These are phyloP conservation scores for Hydrochoerus hydrochaeris DNA, from an alignment of 2,113 vertebrate genomes.

Conservation along the genomic window DNA sequence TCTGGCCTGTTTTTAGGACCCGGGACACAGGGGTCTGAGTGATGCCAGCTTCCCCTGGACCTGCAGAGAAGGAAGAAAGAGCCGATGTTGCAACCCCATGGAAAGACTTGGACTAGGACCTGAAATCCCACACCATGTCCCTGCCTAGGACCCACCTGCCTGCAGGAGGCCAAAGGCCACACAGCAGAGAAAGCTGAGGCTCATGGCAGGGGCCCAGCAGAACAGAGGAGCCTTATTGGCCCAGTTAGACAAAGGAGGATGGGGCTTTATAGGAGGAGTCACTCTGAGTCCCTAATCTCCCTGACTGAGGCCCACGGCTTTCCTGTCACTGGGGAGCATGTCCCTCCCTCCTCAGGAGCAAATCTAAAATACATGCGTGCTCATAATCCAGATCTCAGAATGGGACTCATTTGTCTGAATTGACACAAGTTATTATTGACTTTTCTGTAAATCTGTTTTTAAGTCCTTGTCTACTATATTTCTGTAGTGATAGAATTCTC, in stretches of 20 bases:
- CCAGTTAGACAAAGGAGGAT: accelerated
- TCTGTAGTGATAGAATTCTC: no score
- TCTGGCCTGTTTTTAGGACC: background rate
- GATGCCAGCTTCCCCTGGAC: background rate
- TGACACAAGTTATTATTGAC: background rate
- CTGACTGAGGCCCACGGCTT: background rate
- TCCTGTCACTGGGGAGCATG: background rate
- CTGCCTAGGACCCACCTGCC: background rate
- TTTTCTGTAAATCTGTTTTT: background rate
- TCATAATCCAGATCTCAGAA: accelerated
- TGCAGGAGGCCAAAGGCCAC: background rate
- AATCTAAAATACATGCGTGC: background rate
- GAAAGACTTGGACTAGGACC: background rate
- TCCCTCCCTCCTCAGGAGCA: background rate
- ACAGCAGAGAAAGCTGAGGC: accelerated
- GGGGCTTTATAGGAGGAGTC: background rate
- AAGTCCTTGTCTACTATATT: no score
- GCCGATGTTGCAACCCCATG: accelerated
- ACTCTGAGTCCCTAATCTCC: background rate
- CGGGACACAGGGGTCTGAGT: background rate
- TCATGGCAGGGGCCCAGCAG: background rate
- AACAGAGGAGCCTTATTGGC: accelerated
- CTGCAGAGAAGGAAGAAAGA: background rate
- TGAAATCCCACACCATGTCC: accelerated
- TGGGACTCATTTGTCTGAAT: background rate